Conservation (phyloP, 2,888 invertebrate species). For the Leptinotarsa juncta region DNA sequence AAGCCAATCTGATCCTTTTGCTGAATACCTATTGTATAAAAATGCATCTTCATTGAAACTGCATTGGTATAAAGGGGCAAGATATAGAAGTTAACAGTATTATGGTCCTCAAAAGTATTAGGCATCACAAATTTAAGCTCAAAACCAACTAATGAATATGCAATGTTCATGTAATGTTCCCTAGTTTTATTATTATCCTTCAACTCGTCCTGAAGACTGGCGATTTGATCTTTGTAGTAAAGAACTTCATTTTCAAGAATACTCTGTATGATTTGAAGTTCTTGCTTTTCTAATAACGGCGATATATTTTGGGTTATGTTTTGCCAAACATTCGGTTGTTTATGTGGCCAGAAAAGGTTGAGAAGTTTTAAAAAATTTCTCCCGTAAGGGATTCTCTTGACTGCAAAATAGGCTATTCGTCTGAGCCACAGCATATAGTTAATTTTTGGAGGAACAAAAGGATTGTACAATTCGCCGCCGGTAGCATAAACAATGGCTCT, state of each 20-base stretch:
- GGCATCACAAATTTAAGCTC: constrained; percentile 27
- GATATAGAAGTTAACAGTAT: constrained; percentile 18
- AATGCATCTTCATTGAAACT: constrained; percentile 26
- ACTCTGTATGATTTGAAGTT: constrained; percentile 18
- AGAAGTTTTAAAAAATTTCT: constrained; percentile 16
- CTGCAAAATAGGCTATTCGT: not conserved
- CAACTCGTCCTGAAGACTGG: constrained; percentile 10
- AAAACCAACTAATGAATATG: constrained; percentile 28
- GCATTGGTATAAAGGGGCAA: constrained; percentile 21
- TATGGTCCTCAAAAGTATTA: not conserved
- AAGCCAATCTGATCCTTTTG: constrained; percentile 22
- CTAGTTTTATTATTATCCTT: constrained; percentile 10
- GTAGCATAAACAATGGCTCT: constrained; percentile 32
- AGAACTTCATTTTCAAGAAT: constrained; percentile 17
- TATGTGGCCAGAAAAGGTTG: constrained; percentile 25
- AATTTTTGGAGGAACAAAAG: constrained; percentile 4
- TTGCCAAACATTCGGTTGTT: constrained; percentile 24
- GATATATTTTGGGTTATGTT: constrained; percentile 21
- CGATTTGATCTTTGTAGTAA: constrained; percentile 26
- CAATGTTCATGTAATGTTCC: constrained; percentile 29
- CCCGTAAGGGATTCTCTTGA: constrained; percentile 23
- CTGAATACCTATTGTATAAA: constrained; percentile 25
- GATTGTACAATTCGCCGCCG: constrained; percentile 9
- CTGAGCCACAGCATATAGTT: constrained; percentile 2
- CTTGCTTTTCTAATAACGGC: constrained; percentile 11